A percentile compares a stretch with the other conserved stretches of the same genome.
Conservation (phyloP, 2,113 vertebrate species). For the Arenaria interpres region DNA sequence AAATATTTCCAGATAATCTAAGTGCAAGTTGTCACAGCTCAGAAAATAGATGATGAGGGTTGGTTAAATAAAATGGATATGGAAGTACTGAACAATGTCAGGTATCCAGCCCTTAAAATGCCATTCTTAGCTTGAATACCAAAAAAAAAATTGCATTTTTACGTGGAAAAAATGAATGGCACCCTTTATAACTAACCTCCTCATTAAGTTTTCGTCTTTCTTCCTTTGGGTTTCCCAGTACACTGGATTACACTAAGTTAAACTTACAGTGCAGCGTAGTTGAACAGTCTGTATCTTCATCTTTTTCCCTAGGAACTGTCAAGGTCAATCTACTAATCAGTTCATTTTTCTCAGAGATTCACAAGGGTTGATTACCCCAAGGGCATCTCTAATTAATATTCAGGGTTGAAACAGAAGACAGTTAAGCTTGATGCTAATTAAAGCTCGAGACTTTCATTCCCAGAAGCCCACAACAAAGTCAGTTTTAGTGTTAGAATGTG, state of each 20-base stretch:
- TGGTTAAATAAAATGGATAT: neutral
- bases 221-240: neutral
- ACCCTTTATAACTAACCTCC: neutral
- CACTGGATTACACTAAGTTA: neutral
- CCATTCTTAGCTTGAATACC: neutral
- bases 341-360: slow-evolving; percentile 54
- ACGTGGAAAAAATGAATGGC: neutral
- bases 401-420: slow-evolving; percentile 39
- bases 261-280: neutral
- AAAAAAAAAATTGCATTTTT: neutral
- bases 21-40: too few relatives aligned
- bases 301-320: slow-evolving; percentile 14
- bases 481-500: neutral
- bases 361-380: slow-evolving; percentile 50
- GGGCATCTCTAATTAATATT: slow-evolving; percentile 63
- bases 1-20: neutral
- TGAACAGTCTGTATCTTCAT: slow-evolving; percentile 33
- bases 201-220: neutral
- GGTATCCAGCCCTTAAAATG: neutral
- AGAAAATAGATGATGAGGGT: neutral
- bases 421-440: slow-evolving; percentile 54
- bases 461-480: neutral
- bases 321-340: slow-evolving; percentile 67
- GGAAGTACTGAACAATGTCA: neutral
- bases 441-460: slow-evolving; percentile 16